These are phyloP conservation scores for Rhingia rostrata DNA, from an alignment of 2,888 invertebrate genomes.

Conservation along the genomic window DNA sequence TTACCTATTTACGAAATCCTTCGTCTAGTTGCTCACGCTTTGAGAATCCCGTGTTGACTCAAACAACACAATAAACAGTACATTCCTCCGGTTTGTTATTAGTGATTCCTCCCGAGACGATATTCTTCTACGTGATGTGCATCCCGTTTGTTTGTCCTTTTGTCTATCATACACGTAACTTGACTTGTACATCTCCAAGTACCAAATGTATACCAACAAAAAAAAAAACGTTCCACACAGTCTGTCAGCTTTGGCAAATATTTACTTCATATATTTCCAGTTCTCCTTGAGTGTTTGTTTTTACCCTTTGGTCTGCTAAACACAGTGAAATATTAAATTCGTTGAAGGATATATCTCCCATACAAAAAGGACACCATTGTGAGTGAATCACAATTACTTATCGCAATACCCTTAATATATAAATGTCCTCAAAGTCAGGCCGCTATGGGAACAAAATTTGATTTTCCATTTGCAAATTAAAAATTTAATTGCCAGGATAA, in stretches of 20 bases:
- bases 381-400: too few species aligned
- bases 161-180: constrained; percentile 37
- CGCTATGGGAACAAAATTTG: constrained; percentile 38
- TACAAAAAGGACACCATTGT: neutral
- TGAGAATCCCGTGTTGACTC: constrained; percentile 39
- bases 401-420: too few species aligned
- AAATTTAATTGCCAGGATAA: constrained; percentile 64
- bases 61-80: constrained; percentile 59
- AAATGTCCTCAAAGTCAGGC: constrained; percentile 3
- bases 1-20: constrained; percentile 11
- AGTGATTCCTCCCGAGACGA: constrained; percentile 36
- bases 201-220: neutral
- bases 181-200: constrained; percentile 15
- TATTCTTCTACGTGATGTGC: constrained; percentile 56
- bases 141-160: constrained; percentile 51
- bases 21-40: constrained; percentile 17
- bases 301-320: constrained; percentile 31
- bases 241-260: constrained; percentile 58
- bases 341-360: neutral
- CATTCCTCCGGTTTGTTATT: constrained; percentile 51
- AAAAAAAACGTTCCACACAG: constrained; percentile 47
- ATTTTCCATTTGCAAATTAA: constrained; percentile 58
- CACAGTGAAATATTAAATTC: constrained; percentile 35
- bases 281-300: constrained; percentile 30
- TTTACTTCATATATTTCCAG: constrained; percentile 61